These are phyloP conservation scores for Heteromyza rotundicornis DNA, from an alignment of 2,888 invertebrate genomes.

Conservation along the genomic window DNA sequence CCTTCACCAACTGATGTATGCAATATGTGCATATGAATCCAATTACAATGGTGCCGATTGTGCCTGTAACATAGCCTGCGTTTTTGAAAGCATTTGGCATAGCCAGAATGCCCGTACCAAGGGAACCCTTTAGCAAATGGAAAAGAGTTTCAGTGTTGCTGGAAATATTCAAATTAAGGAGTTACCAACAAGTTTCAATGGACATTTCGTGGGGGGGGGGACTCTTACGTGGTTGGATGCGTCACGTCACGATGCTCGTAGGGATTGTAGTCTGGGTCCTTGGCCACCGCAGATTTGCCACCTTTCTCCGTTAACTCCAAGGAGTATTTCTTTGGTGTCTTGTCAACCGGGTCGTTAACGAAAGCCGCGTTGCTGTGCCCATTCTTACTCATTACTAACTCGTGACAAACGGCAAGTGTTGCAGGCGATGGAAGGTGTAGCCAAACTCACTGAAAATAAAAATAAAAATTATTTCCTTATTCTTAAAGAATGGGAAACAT, in stretches of 20 bases:
- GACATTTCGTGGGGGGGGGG: neutral
- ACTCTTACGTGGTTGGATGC: conserved; percentile 75
- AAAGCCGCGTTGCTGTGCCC: conserved; percentile 59
- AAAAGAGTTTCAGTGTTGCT: conserved; percentile 87
- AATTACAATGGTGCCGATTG: conserved; percentile 80
- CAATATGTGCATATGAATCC: conserved; percentile 93
- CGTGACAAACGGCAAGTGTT: too few species aligned
- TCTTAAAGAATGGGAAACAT: too few species aligned
- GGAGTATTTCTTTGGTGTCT: conserved; percentile 45
- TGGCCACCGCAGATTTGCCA: conserved; percentile 36
- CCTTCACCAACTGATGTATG: conserved; percentile 80
- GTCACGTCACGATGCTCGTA: conserved; percentile 71
- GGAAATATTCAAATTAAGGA: too few species aligned
- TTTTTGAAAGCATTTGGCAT: conserved; percentile 78
- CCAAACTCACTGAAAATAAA: too few species aligned
- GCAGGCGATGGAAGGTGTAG: too few species aligned
- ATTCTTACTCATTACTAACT: conserved; percentile 57
- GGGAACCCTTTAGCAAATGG: conserved; percentile 89
- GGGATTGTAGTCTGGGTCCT: conserved; percentile 69
- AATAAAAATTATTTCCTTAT: too few species aligned
- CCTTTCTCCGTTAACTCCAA: conserved; percentile 60
- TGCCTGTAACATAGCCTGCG: conserved; percentile 71
- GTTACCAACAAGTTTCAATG: too few species aligned
- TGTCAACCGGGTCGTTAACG: conserved; percentile 53
- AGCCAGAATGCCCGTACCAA: conserved; percentile 93